Conservation (phyloP, 2,797 vertebrate genomes). For the Alauda arvensis region DNA sequence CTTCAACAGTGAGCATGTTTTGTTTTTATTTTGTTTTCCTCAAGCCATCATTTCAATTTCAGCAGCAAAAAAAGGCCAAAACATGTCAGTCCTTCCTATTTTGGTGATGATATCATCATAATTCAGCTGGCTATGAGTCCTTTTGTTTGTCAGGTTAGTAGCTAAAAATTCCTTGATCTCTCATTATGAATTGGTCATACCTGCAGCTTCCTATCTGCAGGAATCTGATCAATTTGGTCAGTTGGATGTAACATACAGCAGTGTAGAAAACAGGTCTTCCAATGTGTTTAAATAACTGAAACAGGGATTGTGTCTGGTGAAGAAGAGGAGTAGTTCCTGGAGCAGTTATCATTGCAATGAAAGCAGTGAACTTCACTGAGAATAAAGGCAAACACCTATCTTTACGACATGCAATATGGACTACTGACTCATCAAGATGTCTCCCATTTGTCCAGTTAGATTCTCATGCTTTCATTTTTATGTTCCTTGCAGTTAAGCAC, state of each 20-base stretch:
- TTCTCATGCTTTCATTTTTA: background rate
- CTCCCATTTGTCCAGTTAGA: background rate
- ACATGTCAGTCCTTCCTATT: background rate
- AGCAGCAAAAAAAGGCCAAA: background rate
- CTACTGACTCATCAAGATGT: background rate
- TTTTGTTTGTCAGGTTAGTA: background rate
- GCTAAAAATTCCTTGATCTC: background rate
- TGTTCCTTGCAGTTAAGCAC: background rate
- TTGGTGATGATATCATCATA: background rate
- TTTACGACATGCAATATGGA: background rate
- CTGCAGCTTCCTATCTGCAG: background rate
- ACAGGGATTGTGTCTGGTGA: background rate
- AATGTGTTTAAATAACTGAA: background rate
- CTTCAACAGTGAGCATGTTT: background rate
- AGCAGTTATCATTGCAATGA: background rate
- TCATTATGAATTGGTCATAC: background rate
- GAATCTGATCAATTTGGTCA: accelerated
- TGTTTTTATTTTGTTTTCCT: background rate
- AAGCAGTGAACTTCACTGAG: background rate
- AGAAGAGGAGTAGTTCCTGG: background rate
- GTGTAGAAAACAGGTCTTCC: background rate
- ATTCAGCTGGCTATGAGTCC: background rate
- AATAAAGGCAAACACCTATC: background rate
- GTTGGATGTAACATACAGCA: background rate
- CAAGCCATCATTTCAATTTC: background rate